Evolutionary conservation across 2,797 vertebrate species (phyloP).

Genomic region (Menidia menidia): DNA sequence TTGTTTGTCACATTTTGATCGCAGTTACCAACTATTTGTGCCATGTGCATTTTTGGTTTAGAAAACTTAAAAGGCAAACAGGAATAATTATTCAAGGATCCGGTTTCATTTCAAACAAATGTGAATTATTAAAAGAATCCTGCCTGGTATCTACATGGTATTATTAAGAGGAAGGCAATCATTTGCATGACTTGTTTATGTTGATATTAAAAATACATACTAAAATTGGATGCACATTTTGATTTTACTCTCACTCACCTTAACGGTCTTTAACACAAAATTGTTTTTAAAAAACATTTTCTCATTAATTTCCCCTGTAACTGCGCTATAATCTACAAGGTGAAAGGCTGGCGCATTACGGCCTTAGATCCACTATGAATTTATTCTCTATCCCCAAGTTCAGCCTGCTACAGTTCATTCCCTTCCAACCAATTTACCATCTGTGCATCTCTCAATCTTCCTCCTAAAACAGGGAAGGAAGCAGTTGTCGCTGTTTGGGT

Average conservation of each 20-base stretch:
- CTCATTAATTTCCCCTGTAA: slow-evolving; percentile 4
- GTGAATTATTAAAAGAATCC: neutral
- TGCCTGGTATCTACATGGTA: too few species aligned
- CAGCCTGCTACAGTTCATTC: slow-evolving; percentile 86
- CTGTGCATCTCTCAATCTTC: slow-evolving; percentile 87
- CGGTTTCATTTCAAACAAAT: neutral
- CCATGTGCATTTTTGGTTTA: neutral
- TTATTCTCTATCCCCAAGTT: slow-evolving; percentile 62
- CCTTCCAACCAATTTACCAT: slow-evolving; percentile 88
- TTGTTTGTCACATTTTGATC: neutral
- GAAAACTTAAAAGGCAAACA: neutral
- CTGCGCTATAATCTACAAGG: slow-evolving; percentile 53
- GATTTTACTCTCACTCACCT: neutral
- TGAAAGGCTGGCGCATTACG: slow-evolving; percentile 46
- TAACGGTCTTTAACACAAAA: neutral
- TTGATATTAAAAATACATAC: neutral
- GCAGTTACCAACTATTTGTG: neutral
- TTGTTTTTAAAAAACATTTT: slow-evolving; percentile 4
- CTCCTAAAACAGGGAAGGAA: slow-evolving; percentile 95
- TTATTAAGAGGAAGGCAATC: neutral
- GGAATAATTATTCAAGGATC: neutral
- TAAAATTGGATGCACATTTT: neutral
- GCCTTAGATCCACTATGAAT: slow-evolving; percentile 62
- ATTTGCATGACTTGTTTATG: neutral
- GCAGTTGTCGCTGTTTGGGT: slow-evolving; percentile 93